Base-by-base conservation (phyloP, 2,888 invertebrate species). In the Ichneumon xanthorius region DNA sequence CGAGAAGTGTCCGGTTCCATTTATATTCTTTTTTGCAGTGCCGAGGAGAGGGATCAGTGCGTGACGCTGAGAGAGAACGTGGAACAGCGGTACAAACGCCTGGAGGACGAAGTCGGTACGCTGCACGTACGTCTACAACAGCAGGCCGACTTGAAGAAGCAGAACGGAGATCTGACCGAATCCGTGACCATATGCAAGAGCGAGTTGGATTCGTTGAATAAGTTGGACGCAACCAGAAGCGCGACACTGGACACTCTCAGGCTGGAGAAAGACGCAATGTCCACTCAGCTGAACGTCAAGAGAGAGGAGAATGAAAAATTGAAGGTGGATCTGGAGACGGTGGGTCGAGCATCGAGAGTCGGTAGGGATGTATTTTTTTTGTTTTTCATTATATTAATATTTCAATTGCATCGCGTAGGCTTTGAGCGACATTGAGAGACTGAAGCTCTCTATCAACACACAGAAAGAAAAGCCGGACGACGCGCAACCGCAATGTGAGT, bases 21-120 rank as follows among this genome's bases (percentile, higher is more conserved):
- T 22, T 40, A 55, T 19, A 16, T 70, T 80, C 67, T 70, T 48
- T 48, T n/a, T 61, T 89, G 61, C 84, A 94, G 94, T 45, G 91
- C 91, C 0, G 92, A 93, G 70, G 93, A 94, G 84, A 91, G 93
- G 76, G 93, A 94, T 82, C 91, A 92, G 76, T 94, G 93, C 78
- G 88, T 92, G 16, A 92, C 91, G 1, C 84, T 90, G 22, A 89
- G 91, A 30, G 90, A 88, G 68, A 90, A 88, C 37, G 83, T 91
- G 9, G 90, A 93, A 53, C 88, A 90, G 45, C 91, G 89, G 16
- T 89, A 89, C 53, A 93, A 92, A 73, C 88, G 82, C 7, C 86
- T 89, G 0, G 91, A 92, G 67, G 90, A 92, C 45, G 92, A 93
- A 33, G 73, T 90, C 2, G 91, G 90, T 16, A 88, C 88, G 0